Conservation (phyloP, 2,113 vertebrate species). For the Jaculus jaculus region DNA sequence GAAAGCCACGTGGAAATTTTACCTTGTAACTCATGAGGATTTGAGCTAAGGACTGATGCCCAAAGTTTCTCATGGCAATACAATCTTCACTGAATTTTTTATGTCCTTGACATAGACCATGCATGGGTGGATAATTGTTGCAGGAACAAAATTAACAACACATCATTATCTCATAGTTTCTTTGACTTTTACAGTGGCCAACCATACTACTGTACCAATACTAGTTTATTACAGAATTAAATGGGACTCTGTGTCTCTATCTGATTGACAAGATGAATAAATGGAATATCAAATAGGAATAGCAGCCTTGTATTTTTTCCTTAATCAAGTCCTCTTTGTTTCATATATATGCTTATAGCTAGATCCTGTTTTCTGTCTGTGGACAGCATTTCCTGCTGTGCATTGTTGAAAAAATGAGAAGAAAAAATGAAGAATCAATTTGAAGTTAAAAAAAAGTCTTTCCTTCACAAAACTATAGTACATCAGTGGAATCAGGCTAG, state of each 20-base stretch:
- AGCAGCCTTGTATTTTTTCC: constrained; percentile 83
- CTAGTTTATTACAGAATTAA: constrained; percentile 81
- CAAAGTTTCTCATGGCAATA: not conserved
- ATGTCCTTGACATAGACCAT: not conserved
- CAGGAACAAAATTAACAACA: constrained; percentile 32
- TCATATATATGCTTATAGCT: constrained; percentile 90
- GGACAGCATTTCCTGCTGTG: constrained; percentile 91
- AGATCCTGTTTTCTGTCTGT: constrained; percentile 89
- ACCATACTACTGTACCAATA: constrained; percentile 70
- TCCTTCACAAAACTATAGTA: constrained; percentile 86
- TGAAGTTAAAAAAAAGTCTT: constrained; percentile 80
- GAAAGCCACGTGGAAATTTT: fast-evolving
- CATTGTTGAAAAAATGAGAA: constrained; percentile 89
- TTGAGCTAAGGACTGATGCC: not conserved
- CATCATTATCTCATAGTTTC: constrained; percentile 59
- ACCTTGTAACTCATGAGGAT: not conserved
- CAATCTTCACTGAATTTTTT: not conserved
- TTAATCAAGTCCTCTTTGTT: constrained; percentile 88
- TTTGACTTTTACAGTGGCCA: constrained; percentile 75
- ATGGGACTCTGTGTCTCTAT: constrained; percentile 75
- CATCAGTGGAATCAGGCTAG: constrained; percentile 86
- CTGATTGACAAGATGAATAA: constrained; percentile 88
- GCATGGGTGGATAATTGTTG: not conserved
- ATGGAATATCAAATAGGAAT: constrained; percentile 89
- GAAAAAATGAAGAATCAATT: constrained; percentile 89